Evolutionary conservation across 1,140 invertebrate species (phyloP).

Genomic region (Macrosteles quadrilineatus): DNA sequence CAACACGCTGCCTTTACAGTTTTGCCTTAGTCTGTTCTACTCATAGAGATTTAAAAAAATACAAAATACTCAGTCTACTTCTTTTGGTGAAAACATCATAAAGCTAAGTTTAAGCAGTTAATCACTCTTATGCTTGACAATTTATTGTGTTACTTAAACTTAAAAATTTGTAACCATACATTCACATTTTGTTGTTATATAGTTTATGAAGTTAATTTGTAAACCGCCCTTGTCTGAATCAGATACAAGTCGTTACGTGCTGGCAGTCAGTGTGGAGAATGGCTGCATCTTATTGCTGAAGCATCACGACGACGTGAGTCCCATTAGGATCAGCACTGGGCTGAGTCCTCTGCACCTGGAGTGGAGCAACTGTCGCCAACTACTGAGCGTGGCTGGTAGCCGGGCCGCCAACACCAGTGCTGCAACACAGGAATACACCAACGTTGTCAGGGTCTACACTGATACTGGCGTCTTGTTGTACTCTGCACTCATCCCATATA

Average conservation of each 20-base stretch:
- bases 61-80: too few species aligned
- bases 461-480: conserved; percentile 73
- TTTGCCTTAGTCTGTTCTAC: too few species aligned
- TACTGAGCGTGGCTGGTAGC: conserved; percentile 86
- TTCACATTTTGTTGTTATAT: too few species aligned
- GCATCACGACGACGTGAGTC: conserved; percentile 90
- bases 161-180: too few species aligned
- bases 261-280: conserved; percentile 86
- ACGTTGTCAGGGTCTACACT: conserved; percentile 78
- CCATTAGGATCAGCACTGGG: conserved; percentile 79
- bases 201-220: too few species aligned
- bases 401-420: background rate
- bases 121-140: too few species aligned
- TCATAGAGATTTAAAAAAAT: too few species aligned
- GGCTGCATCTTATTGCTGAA: conserved; percentile 86
- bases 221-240: conserved; percentile 31
- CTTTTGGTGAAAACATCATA: too few species aligned
- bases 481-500: conserved; percentile 72
- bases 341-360: conserved; percentile 83
- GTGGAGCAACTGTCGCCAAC: conserved; percentile 93
- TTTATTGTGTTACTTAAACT: too few species aligned
- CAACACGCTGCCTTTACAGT: too few species aligned
- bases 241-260: conserved; percentile 67
- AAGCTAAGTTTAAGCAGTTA: too few species aligned
- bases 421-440: conserved; percentile 61